Evolutionary conservation across 37 sponge, comb jelly and placozoan genomes (phyloP), one percentile per base, ranked within the genome.

Genomic region (Crambe crambe): DNA sequence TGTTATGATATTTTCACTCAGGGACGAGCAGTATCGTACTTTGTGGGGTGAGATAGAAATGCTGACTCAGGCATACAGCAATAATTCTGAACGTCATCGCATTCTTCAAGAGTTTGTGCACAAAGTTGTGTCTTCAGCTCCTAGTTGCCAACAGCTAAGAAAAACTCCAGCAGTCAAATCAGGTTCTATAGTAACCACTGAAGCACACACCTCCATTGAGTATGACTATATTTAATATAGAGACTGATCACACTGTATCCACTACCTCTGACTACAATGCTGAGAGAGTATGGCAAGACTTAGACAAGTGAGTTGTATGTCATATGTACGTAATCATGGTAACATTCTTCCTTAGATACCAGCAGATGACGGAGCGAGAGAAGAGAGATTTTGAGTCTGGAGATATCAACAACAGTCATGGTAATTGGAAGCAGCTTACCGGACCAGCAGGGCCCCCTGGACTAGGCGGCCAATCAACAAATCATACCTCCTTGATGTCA

Each of bases 11-110:
- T 10, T 69, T 12, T 9, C 5, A 25, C 36, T 27, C 65, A 93
- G 96, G 67, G 96, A 95, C 1, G 96, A 95, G 64, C 90, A 90
- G 73, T 95, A 95, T 62, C 73, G 77, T 1, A 77, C 62, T 31
- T 67, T 92, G 42, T 95, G 96, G 96, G 47, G 30, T 4, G 96
- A 95, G 73, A 77, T 95, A 37, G 88, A 91, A 61, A 58, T 36
- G 5, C 40, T 91, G 21, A 37, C 77, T 3, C 32, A 80, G 31
- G 56, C 63, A 4, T 78, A 86, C 85, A 74, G 84, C 31, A 32
- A 22, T 25, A 83, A 83, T 65, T 83, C 84, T 0, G 92, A 91
- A 8, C 36, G 67, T 0, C 92, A 91, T 56, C 34, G 42, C 18
- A 26, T 17, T 66, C 70, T 91, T 70, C 32, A 42, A 1, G 83